Evolutionary conservation across 2,113 vertebrate species (phyloP).

Genomic region (Planiliza haematocheilus): DNA sequence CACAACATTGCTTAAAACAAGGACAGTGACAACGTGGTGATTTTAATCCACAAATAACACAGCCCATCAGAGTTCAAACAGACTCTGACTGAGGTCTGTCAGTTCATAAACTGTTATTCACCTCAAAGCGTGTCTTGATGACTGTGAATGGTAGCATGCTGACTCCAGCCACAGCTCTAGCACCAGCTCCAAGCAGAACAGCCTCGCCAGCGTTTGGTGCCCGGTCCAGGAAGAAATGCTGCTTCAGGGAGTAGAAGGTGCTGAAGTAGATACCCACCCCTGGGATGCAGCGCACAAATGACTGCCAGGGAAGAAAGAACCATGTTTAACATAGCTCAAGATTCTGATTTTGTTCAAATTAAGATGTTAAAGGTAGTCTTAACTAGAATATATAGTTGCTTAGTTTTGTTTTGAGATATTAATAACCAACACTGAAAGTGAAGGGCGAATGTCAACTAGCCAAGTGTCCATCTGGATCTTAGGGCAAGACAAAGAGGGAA

Average conservation of each 20-base stretch:
- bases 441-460: background rate
- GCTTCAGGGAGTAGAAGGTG: conserved; percentile 91
- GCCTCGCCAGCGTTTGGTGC: conserved; percentile 89
- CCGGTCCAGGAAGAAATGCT: conserved; percentile 85
- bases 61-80: background rate
- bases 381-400: background rate
- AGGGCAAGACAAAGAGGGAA: background rate
- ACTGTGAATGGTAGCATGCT: conserved; percentile 94
- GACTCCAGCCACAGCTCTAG: conserved; percentile 89
- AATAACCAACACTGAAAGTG: background rate
- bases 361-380: background rate
- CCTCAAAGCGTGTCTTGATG: conserved; percentile 96
- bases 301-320: conserved; percentile 78
- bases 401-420: background rate
- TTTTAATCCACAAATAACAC: background rate
- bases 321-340: too few relatives aligned
- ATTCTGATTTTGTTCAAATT: background rate
- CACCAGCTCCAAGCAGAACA: conserved; percentile 87
- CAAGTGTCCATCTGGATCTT: background rate
- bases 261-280: conserved; percentile 98
- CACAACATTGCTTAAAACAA: too few relatives aligned
- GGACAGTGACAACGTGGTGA: too few relatives aligned
- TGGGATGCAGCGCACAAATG: conserved; percentile 94
- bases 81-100: background rate
- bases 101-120: conserved; percentile 60